Evolutionary conservation across 1,140 invertebrate species (phyloP), one percentile per base, ranked within the genome.

Genomic region (Drosophila baimaii): DNA sequence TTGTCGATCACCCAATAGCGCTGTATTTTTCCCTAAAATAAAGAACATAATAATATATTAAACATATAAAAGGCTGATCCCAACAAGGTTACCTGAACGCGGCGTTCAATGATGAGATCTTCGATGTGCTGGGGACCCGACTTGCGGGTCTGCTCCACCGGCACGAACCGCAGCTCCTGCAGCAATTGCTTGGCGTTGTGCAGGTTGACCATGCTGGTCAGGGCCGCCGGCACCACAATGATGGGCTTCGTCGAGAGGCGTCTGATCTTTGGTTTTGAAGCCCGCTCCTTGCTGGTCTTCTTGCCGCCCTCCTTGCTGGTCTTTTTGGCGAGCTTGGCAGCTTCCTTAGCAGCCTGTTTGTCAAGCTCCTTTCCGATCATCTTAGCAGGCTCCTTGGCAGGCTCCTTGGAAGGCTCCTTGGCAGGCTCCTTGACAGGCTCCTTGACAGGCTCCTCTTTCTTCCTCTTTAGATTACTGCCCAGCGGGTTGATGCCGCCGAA

Each of bases 401-500:
- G 0, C 2, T 29, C 2, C 2, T 17, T 8, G 9, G 6, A n/a
- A n/a, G n/a, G n/a, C n/a, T n/a, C n/a, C n/a, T 15, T 21, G 7
- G 4, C 19, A 21, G 15, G 4, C n/a, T 29, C 7, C n/a, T 35
- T 12, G 9, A 2, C 19, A n/a, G n/a, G n/a, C n/a, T n/a, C n/a
- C n/a, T n/a, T n/a, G n/a, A n/a, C n/a, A 4, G 15, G 0, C 2
- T 29, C 2, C 2, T 17, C 3, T 25, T 25, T 15, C 5, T 2
- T 92, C 96, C 98, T 98, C 46, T 98, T 98, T 81, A 98, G 97
- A 92, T 98, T 99, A 7, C 98, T 98, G 56, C 98, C 97, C 96
- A 97, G 97, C 1, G 98, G 98, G 92, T 99, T 97, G 90, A 99
- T 99, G 93, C 98, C 98, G 93, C 98, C 98, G 92, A 99, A 99